Conservation (phyloP, 2,113 vertebrate genomes). For the Rhodinocichla rosea region DNA sequence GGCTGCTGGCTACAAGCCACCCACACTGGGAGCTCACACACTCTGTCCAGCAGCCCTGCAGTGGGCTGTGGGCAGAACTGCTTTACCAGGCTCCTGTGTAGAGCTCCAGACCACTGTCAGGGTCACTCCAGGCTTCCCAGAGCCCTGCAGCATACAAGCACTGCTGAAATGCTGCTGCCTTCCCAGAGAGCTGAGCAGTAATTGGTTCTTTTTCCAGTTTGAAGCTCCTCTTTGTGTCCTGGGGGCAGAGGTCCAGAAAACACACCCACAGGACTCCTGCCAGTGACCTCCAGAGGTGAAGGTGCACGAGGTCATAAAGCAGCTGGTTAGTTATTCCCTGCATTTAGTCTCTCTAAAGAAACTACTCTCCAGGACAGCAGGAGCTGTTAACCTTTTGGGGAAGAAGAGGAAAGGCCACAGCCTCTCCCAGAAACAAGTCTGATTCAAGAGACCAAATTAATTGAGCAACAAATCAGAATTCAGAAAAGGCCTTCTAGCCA, state of each 20-base stretch:
- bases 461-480: not conserved
- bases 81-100: not conserved
- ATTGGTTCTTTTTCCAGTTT: not conserved
- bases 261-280: not conserved
- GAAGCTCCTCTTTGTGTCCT: not conserved
- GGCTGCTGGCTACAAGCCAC: not conserved
- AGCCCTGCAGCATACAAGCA: not conserved
- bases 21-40: accelerated
- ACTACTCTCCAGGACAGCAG: not conserved
- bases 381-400: not conserved
- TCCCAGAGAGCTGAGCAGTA: not conserved
- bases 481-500: not conserved
- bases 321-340: not conserved
- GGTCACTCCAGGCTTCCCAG: not conserved
- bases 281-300: not conserved
- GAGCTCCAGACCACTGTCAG: not conserved
- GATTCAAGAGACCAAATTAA: not conserved
- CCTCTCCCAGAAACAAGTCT: not conserved
- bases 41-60: not conserved
- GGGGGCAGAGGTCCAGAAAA: not conserved
- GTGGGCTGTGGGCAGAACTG: not conserved
- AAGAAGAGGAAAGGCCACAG: not conserved
- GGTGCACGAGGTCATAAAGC: not conserved
- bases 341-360: not conserved
- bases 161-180: not conserved